These are phyloP conservation scores for Channa striata DNA, from an alignment of 2,797 vertebrate species.

Conservation along the genomic window DNA sequence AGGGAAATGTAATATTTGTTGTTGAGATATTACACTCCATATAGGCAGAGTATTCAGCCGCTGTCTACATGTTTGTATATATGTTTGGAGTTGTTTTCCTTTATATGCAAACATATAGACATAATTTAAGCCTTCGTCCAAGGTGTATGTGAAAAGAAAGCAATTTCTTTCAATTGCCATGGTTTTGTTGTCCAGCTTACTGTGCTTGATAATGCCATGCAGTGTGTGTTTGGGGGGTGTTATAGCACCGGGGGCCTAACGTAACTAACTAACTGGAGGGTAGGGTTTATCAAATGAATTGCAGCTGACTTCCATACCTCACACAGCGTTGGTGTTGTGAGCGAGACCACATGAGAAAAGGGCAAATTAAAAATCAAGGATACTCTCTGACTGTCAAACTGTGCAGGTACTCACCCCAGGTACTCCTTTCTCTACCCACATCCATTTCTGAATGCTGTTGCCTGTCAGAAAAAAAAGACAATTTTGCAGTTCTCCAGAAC, in stretches of 20 bases:
- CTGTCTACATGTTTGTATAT: conserved; percentile 56
- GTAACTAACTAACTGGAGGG: conserved; percentile 86
- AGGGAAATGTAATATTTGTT: conserved; percentile 62
- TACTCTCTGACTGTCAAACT: conserved; percentile 97
- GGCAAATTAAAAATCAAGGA: conserved; percentile 99
- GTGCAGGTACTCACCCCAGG: conserved; percentile 99
- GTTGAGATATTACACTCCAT: conserved; percentile 48
- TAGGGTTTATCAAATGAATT: conserved; percentile 99
- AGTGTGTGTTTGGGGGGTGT: conserved; percentile 94
- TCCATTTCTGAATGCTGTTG: conserved; percentile 99
- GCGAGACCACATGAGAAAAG: conserved; percentile 99
- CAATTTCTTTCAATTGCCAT: conserved; percentile 64
- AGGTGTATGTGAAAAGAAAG: conserved; percentile 42
- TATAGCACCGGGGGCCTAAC: conserved; percentile 88
- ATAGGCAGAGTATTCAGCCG: conserved; percentile 40
- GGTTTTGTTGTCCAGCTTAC: conserved; percentile 88
- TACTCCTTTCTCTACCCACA: conserved; percentile 99
- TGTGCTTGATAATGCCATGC: conserved; percentile 87
- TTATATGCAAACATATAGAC: conserved; percentile 66
- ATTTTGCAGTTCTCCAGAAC: conserved; percentile 64
- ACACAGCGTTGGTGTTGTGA: conserved; percentile 99
- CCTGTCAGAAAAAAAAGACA: conserved; percentile 88
- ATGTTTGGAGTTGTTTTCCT: conserved; percentile 32
- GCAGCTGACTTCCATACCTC: conserved; percentile 99
- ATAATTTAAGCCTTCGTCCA: conserved; percentile 42